A percentile compares a stretch with the other conserved stretches of the same genome.
phyloP scores from a whole-genome alignment of 2,888 invertebrate genomes.

The Tipula unca region DNA sequence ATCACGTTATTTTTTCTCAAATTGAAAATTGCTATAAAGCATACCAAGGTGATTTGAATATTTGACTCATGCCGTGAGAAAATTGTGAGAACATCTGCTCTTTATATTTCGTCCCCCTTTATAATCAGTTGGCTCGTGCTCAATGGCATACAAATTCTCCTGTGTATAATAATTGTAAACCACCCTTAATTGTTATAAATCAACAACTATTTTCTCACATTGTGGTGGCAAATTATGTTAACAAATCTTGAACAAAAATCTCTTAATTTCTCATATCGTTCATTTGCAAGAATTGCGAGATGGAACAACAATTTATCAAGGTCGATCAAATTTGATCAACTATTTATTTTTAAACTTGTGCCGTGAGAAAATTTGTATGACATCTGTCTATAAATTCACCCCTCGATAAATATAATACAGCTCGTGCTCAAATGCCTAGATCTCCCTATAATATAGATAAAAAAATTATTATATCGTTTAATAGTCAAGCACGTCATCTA shows the following conservation, averaged over 20 bases:
- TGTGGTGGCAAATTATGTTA: too few species aligned
- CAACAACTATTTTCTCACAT: background rate
- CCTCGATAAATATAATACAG: background rate
- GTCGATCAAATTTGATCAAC: background rate
- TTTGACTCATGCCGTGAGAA: background rate
- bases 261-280: too few species aligned
- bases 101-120: background rate
- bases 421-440: background rate
- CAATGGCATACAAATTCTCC: background rate
- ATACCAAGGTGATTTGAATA: too few species aligned
- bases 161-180: background rate
- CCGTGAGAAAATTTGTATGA: background rate
- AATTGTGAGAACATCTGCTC: background rate
- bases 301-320: background rate
- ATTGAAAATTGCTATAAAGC: too few species aligned
- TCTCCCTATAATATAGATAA: background rate
- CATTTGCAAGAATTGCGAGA: too few species aligned
- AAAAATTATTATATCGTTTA: background rate
- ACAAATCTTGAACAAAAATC: too few species aligned
- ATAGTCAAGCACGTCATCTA: background rate
- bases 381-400: background rate
- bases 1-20: too few species aligned
- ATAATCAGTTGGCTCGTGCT: background rate
- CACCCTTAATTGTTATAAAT: background rate
- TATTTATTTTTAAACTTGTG: background rate